Evolutionary conservation across 2,113 vertebrate genomes (phyloP).

Genomic region (Vombatus ursinus): DNA sequence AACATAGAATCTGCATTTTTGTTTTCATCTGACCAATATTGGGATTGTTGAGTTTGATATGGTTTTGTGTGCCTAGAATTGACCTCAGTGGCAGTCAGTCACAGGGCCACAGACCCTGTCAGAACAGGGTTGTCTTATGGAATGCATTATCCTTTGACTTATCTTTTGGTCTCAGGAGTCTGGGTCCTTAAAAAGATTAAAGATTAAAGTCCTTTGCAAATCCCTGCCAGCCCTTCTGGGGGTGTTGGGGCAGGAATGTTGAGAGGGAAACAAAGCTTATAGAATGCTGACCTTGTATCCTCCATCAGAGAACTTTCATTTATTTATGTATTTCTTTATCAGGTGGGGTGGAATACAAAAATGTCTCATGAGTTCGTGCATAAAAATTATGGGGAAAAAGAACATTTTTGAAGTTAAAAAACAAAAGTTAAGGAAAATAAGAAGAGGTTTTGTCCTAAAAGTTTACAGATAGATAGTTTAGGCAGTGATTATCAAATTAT

Average conservation of each 20-base stretch:
- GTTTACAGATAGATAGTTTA: background rate
- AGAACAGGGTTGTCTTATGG: conserved; percentile 70
- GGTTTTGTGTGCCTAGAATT: conserved; percentile 17
- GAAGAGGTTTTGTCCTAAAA: background rate
- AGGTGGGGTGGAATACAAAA: background rate
- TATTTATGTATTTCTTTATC: background rate
- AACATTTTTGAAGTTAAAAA: background rate
- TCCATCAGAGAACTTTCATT: conserved; percentile 46
- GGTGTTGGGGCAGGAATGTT: background rate
- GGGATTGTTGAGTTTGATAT: background rate
- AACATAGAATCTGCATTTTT: background rate
- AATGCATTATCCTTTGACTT: conserved; percentile 78
- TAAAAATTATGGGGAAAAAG: background rate
- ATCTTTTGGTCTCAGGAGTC: conserved; percentile 77
- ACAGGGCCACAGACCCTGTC: conserved; percentile 16
- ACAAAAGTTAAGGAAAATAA: background rate
- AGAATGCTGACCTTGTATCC: conserved; percentile 70
- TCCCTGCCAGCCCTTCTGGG: conserved; percentile 73
- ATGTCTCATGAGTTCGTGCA: background rate
- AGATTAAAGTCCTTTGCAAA: conserved; percentile 80
- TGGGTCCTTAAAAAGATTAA: conserved; percentile 74
- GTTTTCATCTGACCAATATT: conserved; percentile 39
- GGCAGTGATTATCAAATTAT: background rate
- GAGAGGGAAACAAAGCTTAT: conserved; percentile 62
- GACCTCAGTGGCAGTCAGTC: background rate